Conservation (phyloP, 2,113 vertebrate genomes). For the Entomyzon cyanotis region DNA sequence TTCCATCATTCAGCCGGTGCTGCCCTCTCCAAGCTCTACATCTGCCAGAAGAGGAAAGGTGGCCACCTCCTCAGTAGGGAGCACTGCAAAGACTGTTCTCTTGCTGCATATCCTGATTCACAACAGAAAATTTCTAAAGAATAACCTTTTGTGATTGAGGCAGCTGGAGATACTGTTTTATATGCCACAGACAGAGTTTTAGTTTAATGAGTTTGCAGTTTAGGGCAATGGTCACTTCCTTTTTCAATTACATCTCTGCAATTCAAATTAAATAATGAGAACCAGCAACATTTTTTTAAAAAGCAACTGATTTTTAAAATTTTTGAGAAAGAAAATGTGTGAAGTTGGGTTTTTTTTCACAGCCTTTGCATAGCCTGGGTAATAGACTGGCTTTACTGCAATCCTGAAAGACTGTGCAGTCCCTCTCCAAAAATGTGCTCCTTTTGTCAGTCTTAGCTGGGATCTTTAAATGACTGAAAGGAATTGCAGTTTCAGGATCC, state of each 20-base stretch:
- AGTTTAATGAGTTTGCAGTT: not conserved
- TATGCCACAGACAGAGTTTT: not conserved
- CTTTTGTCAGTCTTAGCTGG: not conserved
- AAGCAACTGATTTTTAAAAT: not conserved
- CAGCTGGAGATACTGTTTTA: not conserved
- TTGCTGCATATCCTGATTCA: not conserved
- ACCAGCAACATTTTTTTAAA: not conserved
- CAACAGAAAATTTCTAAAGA: not conserved
- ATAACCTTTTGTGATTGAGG: not conserved
- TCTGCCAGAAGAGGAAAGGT: not conserved
- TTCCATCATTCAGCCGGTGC: not conserved
- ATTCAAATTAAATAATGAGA: not conserved
- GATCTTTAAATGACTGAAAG: not conserved
- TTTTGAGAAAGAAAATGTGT: not conserved
- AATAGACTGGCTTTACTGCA: not conserved
- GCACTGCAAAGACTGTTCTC: not conserved
- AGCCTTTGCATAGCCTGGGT: not conserved
- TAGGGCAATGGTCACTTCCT: not conserved
- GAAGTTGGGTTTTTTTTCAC: not conserved
- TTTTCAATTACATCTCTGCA: not conserved
- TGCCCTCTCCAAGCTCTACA: not conserved
- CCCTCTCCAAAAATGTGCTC: not conserved
- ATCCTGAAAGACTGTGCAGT: not conserved
- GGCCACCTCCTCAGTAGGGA: not conserved
- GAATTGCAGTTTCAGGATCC: not conserved